Conservation (phyloP, 1,140 invertebrate genomes). For the Ooceraea biroi region DNA sequence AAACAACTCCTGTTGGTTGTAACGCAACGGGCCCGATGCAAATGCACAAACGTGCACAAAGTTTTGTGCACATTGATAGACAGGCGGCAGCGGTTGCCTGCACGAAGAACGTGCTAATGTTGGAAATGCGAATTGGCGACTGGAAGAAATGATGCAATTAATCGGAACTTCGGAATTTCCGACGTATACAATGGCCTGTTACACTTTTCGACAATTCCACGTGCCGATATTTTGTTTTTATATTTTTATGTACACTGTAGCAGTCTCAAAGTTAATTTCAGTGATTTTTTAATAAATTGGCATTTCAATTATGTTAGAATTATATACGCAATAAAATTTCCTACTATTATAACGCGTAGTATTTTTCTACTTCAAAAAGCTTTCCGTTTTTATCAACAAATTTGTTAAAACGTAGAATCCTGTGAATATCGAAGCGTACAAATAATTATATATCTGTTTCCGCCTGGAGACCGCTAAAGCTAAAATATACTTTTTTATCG, state of each 20-base stretch:
- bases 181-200: background rate
- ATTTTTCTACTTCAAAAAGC: too few species aligned
- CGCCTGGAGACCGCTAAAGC: background rate
- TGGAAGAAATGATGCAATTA: conserved; percentile 61
- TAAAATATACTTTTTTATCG: conserved; percentile 31
- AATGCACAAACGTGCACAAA: conserved; percentile 68
- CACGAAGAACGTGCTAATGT: conserved; percentile 55
- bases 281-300: too few species aligned
- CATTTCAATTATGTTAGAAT: too few species aligned
- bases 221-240: background rate
- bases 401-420: too few species aligned
- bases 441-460: background rate
- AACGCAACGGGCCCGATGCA: conserved; percentile 69
- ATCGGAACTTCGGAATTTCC: conserved; percentile 43
- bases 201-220: background rate
- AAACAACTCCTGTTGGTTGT: conserved; percentile 68
- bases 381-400: too few species aligned
- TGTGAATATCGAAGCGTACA: background rate
- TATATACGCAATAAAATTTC: too few species aligned
- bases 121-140: conserved; percentile 33
- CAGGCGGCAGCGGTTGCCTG: conserved; percentile 43
- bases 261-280: too few species aligned
- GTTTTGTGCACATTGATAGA: conserved; percentile 69
- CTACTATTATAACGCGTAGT: too few species aligned
- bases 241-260: too few species aligned